Percentiles rank a stretch among this genome's conserved stretches.
These are phyloP conservation scores for Phortica magna DNA, from an alignment of 2,888 invertebrate species.

Conservation along the genomic window DNA sequence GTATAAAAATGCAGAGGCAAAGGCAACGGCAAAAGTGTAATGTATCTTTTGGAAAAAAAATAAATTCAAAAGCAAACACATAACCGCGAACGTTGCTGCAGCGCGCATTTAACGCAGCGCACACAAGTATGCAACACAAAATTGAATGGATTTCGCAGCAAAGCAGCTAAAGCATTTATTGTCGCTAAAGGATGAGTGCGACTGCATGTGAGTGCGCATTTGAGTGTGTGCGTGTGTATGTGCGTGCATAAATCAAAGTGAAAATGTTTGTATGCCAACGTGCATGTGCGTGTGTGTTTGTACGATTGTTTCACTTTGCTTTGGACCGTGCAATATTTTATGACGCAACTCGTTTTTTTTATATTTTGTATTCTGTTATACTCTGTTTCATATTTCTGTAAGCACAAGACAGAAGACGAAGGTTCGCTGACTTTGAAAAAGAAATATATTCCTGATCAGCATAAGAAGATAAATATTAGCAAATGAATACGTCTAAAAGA, in stretches of 20 bases:
- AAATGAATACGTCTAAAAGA: too few relatives aligned
- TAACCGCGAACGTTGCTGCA: background rate
- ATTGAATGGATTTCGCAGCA: slow-evolving; percentile 19
- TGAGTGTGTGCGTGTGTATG: background rate
- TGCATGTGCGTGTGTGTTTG: background rate
- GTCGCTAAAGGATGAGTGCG: slow-evolving; percentile 43
- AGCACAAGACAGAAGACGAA: too few relatives aligned
- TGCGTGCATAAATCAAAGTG: background rate
- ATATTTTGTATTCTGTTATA: background rate
- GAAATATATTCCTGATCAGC: too few relatives aligned
- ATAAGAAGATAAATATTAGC: too few relatives aligned
- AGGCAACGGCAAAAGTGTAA: background rate
- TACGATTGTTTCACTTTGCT: slow-evolving; percentile 8
- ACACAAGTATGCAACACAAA: slow-evolving; percentile 36
- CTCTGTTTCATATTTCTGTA: background rate
- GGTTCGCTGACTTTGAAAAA: too few relatives aligned
- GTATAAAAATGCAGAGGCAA: background rate
- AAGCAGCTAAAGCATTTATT: slow-evolving; percentile 40
- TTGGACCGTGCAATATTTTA: slow-evolving; percentile 6
- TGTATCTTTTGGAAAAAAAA: background rate
- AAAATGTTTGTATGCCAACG: background rate
- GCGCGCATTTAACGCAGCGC: slow-evolving; percentile 8
- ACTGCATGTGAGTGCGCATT: slow-evolving; percentile 39
- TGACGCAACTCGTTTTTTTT: background rate
- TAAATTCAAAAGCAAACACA: background rate